phyloP scores from a whole-genome alignment of 1,140 invertebrate species.

The Anastatus disparis region DNA sequence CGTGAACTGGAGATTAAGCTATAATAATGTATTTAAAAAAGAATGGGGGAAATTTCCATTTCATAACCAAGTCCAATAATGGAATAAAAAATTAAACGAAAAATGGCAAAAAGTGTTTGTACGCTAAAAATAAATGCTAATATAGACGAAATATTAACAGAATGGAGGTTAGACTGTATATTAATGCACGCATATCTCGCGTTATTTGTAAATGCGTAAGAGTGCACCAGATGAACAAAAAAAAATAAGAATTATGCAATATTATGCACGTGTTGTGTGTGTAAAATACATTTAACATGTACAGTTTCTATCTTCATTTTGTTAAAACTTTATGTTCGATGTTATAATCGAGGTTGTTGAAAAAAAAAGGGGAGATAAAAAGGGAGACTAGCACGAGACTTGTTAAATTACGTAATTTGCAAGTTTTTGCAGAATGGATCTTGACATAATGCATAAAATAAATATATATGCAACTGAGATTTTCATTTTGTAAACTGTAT shows the following conservation, averaged over 20 bases:
- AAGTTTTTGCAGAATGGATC: no score
- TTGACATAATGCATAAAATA: no score
- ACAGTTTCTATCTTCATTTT: constrained; percentile 1
- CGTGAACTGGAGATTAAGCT: not conserved
- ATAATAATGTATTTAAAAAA: not conserved
- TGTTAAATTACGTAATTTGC: no score
- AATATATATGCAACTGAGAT: no score
- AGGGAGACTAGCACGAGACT: no score
- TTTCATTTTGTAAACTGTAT: not conserved
- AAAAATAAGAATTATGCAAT: constrained; percentile 11
- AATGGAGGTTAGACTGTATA: constrained; percentile 15
- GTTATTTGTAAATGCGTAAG: not conserved
- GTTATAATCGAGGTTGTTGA: no score
- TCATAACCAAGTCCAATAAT: not conserved
- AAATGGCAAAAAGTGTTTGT: not conserved
- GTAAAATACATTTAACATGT: not conserved
- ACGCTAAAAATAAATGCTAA: not conserved
- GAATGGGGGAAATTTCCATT: not conserved
- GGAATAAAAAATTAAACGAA: not conserved
- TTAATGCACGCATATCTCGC: constrained; percentile 7
- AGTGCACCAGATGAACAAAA: not conserved
- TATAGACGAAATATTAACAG: not conserved
- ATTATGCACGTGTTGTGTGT: not conserved
- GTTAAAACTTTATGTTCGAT: no score
- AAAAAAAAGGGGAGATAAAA: no score